Conservation (phyloP, 2,888 invertebrate genomes). For the Eumacrocentrus americanus region DNA sequence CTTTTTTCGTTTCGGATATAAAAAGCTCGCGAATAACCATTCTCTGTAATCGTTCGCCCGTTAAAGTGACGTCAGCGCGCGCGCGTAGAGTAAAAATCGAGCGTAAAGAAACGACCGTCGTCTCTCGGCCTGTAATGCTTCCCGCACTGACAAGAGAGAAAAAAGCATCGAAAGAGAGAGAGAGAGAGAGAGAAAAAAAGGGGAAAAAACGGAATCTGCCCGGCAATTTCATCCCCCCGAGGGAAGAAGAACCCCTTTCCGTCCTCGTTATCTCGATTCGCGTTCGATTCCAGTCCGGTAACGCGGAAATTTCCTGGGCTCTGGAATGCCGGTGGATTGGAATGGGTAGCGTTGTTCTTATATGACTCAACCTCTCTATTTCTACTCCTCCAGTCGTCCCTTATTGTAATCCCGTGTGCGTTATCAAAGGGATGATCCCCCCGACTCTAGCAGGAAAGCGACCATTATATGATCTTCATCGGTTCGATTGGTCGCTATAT, state of each 20-base stretch:
- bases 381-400: not conserved
- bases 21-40: conserved; percentile 9
- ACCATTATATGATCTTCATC: conserved; percentile 23
- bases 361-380: conserved; percentile 8
- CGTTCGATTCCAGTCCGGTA: conserved; percentile 24
- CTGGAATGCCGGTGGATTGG: not conserved
- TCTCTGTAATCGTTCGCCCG: conserved; percentile 21
- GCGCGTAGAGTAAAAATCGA: conserved; percentile 28
- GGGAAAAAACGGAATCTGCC: conserved; percentile 29
- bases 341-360: not conserved
- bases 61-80: conserved; percentile 19
- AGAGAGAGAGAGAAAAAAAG: conserved; percentile 10
- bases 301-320: conserved; percentile 22
- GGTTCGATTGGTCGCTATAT: conserved; percentile 22
- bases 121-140: too few relatives aligned
- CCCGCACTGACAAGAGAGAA: conserved; percentile 14
- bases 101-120: conserved; percentile 22
- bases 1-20: conserved; percentile 1
- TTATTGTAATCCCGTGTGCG: conserved; percentile 22
- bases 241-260: conserved; percentile 32
- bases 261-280: conserved; percentile 34
- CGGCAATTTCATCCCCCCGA: conserved; percentile 32
- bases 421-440: conserved; percentile 29
- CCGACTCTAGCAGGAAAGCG: conserved; percentile 21
- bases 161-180: conserved; percentile 17